phyloP scores from a whole-genome alignment of 2,888 invertebrate species.

The Drosophila atroscutellata region DNA sequence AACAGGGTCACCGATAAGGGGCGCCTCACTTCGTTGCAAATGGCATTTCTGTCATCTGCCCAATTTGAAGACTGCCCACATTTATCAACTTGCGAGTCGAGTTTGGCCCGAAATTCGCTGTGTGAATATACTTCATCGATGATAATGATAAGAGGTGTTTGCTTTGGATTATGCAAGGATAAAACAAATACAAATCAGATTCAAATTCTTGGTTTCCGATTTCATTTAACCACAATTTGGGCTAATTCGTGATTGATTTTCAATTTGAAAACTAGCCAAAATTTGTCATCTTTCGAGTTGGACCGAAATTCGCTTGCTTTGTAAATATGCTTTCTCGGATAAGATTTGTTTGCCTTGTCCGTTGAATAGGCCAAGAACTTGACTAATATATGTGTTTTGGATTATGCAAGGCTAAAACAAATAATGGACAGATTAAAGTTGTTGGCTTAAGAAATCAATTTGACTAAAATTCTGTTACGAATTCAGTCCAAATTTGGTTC shows the following conservation, averaged over 20 bases:
- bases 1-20: slow-evolving; percentile 47
- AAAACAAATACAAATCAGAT: not conserved
- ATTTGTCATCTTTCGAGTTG: not conserved
- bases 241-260: not conserved
- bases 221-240: not conserved
- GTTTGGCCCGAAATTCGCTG: slow-evolving; percentile 34
- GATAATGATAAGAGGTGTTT: slow-evolving; percentile 34
- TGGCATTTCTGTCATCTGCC: slow-evolving; percentile 33
- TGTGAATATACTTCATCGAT: slow-evolving; percentile 23
- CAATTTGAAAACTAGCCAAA: not conserved
- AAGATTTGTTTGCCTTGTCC: not conserved
- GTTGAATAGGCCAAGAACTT: not conserved
- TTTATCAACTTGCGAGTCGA: slow-evolving; percentile 31
- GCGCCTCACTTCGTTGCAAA: slow-evolving; percentile 63
- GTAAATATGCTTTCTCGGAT: not conserved
- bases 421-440: not conserved
- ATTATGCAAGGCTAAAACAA: not conserved
- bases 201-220: not conserved
- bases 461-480: not conserved
- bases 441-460: not conserved
- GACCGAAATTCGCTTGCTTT: not conserved
- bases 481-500: not conserved
- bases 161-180: slow-evolving; percentile 1
- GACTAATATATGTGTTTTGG: not conserved
- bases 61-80: slow-evolving; percentile 16